Evolutionary conservation across 92 coral and sea anemone species (phyloP), one percentile per base, ranked within the genome.

Genomic region (Muricea muricata): DNA sequence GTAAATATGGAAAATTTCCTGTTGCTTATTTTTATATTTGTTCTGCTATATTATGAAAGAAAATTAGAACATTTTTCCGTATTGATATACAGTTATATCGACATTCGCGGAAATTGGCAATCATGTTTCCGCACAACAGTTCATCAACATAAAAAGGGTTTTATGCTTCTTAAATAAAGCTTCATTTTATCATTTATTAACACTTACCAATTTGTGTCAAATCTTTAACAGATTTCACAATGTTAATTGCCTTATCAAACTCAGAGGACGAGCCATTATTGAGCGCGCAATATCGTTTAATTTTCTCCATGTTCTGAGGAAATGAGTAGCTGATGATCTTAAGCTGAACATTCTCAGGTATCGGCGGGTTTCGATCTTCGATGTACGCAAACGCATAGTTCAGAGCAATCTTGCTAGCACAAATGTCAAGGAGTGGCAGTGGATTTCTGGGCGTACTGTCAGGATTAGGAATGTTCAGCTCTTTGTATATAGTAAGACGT

Each of bases 161-260:
- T n/a, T n/a, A n/a, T n/a, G 42, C 42, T 37, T 37, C 4, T 37
- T 37, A 37, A 9, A 37, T 4, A 37, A 9, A 9, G 42, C 42
- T 4, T 4, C 42, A 37, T 37, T 45, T 9, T 1, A 37, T 1
- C 14, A 45, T 45, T 17, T 1, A 47, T 6, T 21, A 46, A 23
- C 46, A 66, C 99, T 84, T 86, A 93, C 99, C 99, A 54, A 96
- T 96, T 70, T 96, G 99, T 63, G 75, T 86, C 89, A 96, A 66
- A 39, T 96, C 89, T 30, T 86, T 92, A 20, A 96, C 94, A 15
- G 71, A 81, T 14, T 94, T 97, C 35, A 31, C 75, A 7, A 56
- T 71, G 17, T 90, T 70, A 76, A 93, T 37, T 11, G 68, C 73
- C 45, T 67, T 82, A 35, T 93, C 91, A 41, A 86, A 76, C 35